Conservation (phyloP, 2,797 vertebrate genomes). For the Acrossocheilus fasciatus region DNA sequence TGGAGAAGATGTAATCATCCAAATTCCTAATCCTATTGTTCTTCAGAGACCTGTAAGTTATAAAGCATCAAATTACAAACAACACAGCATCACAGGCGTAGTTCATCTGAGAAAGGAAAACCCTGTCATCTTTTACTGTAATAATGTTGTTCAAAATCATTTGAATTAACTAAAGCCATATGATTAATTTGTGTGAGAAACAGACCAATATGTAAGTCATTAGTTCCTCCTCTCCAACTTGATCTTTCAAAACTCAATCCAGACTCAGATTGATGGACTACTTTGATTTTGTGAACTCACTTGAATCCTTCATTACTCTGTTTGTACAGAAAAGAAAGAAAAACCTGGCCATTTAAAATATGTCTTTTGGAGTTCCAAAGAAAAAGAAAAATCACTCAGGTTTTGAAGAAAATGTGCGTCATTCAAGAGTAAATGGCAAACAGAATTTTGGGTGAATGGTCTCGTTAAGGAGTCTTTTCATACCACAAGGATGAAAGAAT, state of each 20-base stretch:
- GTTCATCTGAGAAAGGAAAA: slow-evolving; percentile 19
- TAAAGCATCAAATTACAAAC: slow-evolving; percentile 21
- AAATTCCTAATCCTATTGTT: slow-evolving; percentile 77
- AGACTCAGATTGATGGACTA: background rate
- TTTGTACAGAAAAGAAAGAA: background rate
- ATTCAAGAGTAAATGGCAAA: background rate
- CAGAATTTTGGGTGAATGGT: background rate
- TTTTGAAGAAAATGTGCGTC: background rate
- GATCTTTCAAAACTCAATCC: background rate
- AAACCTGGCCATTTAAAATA: background rate
- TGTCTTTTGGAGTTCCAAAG: background rate
- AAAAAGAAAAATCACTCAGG: background rate
- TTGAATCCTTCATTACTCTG: background rate
- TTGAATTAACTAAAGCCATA: background rate
- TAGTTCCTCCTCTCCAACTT: background rate
- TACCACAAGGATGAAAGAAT: slow-evolving; percentile 18
- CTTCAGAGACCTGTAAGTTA: slow-evolving; percentile 78
- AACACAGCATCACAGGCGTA: background rate
- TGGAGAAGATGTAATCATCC: slow-evolving; percentile 79
- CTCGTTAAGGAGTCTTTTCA: background rate
- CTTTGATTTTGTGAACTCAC: background rate
- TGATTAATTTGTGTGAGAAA: background rate
- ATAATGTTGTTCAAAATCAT: background rate
- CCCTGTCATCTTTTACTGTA: background rate
- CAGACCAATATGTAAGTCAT: background rate